A percentile compares a stretch with the other conserved stretches of the same genome.
phyloP scores from a whole-genome alignment of 2,797 vertebrate species.

The Xerus rutilus region DNA sequence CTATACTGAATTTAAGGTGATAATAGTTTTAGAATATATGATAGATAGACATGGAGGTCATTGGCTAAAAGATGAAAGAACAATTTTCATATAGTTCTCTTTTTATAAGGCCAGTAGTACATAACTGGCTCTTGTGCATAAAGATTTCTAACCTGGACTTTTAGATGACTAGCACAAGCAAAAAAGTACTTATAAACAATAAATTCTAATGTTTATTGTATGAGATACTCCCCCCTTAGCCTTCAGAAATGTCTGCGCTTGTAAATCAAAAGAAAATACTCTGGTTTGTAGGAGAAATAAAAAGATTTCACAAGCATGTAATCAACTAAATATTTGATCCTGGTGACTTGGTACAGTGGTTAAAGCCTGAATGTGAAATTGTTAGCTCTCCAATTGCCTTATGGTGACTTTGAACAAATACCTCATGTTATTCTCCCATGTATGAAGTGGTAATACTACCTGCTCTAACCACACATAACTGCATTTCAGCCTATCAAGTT shows the following conservation, averaged over 20 bases:
- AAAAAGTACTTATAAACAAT: not conserved
- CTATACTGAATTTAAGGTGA: constrained; percentile 6
- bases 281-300: not conserved
- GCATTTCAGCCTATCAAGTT: not conserved
- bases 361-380: constrained; percentile 42
- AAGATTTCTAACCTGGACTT: constrained; percentile 13
- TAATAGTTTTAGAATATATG: constrained; percentile 28
- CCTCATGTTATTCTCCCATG: not conserved
- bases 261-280: constrained; percentile 58
- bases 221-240: not conserved
- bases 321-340: constrained; percentile 34
- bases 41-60: not conserved
- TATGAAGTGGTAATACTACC: not conserved
- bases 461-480: not conserved
- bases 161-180: constrained; percentile 22
- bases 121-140: constrained; percentile 26
- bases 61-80: constrained; percentile 56
- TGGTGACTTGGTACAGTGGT: not conserved
- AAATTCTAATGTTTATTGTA: constrained; percentile 16
- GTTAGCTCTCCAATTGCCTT: constrained; percentile 42
- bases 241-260: constrained; percentile 34
- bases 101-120: constrained; percentile 26
- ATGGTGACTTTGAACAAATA: constrained; percentile 45
- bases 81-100: constrained; percentile 29
- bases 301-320: not conserved